Evolutionary conservation across 2,113 vertebrate species (phyloP).

Genomic region (Anseranas semipalmata): DNA sequence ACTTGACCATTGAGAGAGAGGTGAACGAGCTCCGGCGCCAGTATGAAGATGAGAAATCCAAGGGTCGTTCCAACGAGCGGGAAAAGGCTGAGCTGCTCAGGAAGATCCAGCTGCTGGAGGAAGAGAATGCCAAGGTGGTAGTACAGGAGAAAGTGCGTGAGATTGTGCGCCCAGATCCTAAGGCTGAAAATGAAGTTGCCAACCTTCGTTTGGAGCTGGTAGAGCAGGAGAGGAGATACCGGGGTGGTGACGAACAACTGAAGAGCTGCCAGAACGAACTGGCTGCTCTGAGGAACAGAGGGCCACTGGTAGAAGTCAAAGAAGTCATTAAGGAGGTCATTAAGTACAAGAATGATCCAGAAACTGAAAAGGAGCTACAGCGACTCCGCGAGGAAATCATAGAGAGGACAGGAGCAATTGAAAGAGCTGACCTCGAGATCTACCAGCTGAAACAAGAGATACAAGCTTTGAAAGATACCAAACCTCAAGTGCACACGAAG

Average conservation of each 20-base stretch:
- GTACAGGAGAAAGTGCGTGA: constrained; percentile 94
- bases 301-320: constrained; percentile 90
- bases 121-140: constrained; percentile 90
- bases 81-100: constrained; percentile 88
- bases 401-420: constrained; percentile 88
- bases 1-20: constrained; percentile 85
- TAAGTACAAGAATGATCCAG: constrained; percentile 93
- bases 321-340: constrained; percentile 96
- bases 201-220: constrained; percentile 93
- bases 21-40: constrained; percentile 86
- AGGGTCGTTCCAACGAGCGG: constrained; percentile 80
- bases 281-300: constrained; percentile 82
- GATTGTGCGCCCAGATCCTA: constrained; percentile 94
- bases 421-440: constrained; percentile 91
- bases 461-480: constrained; percentile 88
- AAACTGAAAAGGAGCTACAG: constrained; percentile 90
- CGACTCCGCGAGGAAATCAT: constrained; percentile 92
- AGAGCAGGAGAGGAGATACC: constrained; percentile 89
- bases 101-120: constrained; percentile 88
- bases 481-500: constrained; percentile 91
- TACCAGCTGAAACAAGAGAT: constrained; percentile 93
- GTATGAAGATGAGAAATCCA: constrained; percentile 88
- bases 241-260: constrained; percentile 85
- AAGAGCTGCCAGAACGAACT: constrained; percentile 85
- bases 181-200: constrained; percentile 91